Evolutionary conservation across 2,888 invertebrate species (phyloP), one percentile per base, ranked within the genome.

Genomic region (Oxytorus armatus): DNA sequence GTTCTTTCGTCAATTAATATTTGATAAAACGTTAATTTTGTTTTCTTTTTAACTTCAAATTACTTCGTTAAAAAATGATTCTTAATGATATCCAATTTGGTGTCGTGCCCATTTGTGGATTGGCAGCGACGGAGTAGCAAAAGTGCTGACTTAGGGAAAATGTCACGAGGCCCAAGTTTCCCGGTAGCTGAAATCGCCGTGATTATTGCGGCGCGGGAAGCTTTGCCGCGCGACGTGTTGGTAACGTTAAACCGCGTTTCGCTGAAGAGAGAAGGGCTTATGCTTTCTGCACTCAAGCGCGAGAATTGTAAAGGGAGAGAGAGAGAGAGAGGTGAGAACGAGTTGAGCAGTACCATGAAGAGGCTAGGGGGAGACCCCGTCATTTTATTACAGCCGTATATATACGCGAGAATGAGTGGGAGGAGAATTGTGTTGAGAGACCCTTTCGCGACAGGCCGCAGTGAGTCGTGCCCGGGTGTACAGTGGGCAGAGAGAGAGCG

Each of bases 361-460:
- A 59, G 65, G 39, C 33, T 7, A 61, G 72, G 61, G 75, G 36
- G 72, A 70, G 57, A 42, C 25, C 55, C 69, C 69, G 79, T 80
- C 76, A 77, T 80, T 80, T 76, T 77, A 80, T 80, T 80, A 77
- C 36, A 33, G 33, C 61, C 29, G 36, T 10, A 36, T 36, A 47
- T 55, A 68, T 57, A 68, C 39, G 72, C 65, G 59, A 55, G 51
- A 21, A 25, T 23, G 25, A 25, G 39, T 18, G 51, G 21, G 36
- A 59, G 29, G 11, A 7, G 36, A 3, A 11, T 21, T 10, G 53
- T 1, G 44, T 55, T 23, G 65, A 59, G 75, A 72, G 76, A 80
- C 61, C 72, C 73, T 80, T 76, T 76, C 63, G 66, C 79, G 76
- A 76, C 76, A 68, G 76, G 72, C 79, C 74, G 51, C 57, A 49